Conservation (phyloP, 2,113 vertebrate genomes). For the Rhynchomys soricoides region DNA sequence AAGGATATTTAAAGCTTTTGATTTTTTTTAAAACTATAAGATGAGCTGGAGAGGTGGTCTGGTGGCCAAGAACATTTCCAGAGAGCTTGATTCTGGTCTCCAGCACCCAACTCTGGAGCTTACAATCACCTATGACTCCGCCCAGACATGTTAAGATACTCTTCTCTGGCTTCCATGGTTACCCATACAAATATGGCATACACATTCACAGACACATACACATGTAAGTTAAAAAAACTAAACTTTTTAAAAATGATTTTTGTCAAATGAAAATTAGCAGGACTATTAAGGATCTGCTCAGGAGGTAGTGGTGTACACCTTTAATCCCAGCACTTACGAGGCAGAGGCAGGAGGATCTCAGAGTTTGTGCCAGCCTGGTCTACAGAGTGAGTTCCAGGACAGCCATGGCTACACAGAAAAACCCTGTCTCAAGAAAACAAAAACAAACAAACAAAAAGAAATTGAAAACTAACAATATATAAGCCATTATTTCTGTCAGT, state of each 20-base stretch:
- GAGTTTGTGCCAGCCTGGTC: neutral
- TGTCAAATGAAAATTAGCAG: neutral
- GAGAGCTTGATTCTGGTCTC: neutral
- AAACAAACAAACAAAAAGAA: neutral
- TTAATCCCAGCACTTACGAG: neutral
- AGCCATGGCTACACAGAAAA: neutral
- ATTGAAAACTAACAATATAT: neutral
- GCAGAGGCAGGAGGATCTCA: neutral
- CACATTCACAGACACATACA: neutral
- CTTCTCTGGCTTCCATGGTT: neutral
- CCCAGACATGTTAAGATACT: neutral
- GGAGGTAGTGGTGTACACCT: too few species aligned
- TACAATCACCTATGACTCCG: neutral
- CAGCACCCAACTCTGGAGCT: neutral
- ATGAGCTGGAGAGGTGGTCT: neutral
- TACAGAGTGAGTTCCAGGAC: neutral
- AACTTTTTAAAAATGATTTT: neutral
- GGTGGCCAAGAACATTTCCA: neutral
- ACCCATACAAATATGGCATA: neutral
- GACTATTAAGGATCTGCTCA: neutral
- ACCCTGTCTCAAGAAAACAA: neutral
- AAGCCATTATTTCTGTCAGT: neutral
- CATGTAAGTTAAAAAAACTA: neutral
- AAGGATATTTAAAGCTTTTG: too few species aligned
- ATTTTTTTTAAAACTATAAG: neutral